These are phyloP conservation scores for Cyprinus carpio DNA, from an alignment of 2,113 vertebrate genomes.

Conservation along the genomic window DNA sequence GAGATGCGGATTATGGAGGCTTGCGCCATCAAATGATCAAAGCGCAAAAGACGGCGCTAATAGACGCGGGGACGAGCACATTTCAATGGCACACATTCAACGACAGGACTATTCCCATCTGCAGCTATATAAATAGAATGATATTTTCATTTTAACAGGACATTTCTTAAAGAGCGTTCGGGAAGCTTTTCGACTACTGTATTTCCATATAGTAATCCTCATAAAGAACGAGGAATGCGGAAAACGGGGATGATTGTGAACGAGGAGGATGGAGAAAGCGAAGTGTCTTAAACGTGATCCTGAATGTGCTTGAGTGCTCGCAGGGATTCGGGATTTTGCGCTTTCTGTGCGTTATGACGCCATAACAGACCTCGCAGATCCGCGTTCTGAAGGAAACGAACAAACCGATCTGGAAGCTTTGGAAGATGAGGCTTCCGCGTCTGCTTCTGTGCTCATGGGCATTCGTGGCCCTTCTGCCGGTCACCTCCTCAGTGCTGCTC, in stretches of 20 bases:
- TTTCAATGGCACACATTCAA: neutral
- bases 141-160: neutral
- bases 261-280: conserved; percentile 2
- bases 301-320: neutral
- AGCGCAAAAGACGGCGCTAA: neutral
- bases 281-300: neutral
- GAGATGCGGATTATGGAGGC: conserved; percentile 69
- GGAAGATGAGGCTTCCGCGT: conserved; percentile 62
- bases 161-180: conserved; percentile 1
- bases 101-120: neutral
- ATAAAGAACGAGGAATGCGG: neutral
- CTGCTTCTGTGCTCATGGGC: conserved; percentile 61
- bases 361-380: neutral
- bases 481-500: conserved; percentile 68
- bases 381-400: neutral
- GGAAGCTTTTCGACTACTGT: neutral
- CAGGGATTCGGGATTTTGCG: neutral
- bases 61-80: neutral
- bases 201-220: conserved; percentile 29
- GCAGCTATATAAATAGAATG: neutral
- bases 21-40: neutral
- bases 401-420: neutral
- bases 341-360: neutral
- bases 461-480: conserved; percentile 56
- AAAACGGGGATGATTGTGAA: neutral